Evolutionary conservation across 2,888 invertebrate genomes (phyloP).

Genomic region (Petrophora chlorosata): DNA sequence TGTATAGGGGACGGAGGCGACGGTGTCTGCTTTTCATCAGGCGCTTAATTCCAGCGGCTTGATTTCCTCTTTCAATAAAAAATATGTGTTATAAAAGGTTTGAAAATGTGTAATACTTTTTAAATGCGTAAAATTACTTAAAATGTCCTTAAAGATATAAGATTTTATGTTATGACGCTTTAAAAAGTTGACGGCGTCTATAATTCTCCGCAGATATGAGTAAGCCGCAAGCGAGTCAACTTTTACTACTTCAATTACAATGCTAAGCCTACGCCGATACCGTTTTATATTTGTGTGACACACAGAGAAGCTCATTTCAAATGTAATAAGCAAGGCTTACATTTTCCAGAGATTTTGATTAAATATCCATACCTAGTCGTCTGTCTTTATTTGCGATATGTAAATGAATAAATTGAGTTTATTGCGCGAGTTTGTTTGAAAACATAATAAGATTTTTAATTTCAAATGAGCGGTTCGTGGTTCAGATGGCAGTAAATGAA

Average conservation of each 20-base stretch:
- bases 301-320: conserved; percentile 32
- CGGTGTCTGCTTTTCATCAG: too few relatives aligned
- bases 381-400: conserved; percentile 42
- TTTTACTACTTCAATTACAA: background rate
- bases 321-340: conserved; percentile 29
- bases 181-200: too few relatives aligned
- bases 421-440: conserved; percentile 46
- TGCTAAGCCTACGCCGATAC: background rate
- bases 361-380: conserved; percentile 34
- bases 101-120: too few relatives aligned
- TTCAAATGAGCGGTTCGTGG: conserved; percentile 54
- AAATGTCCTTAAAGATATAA: too few relatives aligned
- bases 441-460: conserved; percentile 58
- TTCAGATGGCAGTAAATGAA: conserved; percentile 47
- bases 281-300: background rate
- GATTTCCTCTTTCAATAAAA: too few relatives aligned
- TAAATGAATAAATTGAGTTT: conserved; percentile 47
- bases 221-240: too few relatives aligned
- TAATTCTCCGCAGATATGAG: too few relatives aligned
- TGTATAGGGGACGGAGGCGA: too few relatives aligned
- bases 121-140: too few relatives aligned
- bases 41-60: too few relatives aligned
- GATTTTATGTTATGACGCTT: too few relatives aligned
- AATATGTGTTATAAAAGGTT: too few relatives aligned
- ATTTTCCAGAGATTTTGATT: conserved; percentile 29